Base-by-base conservation (phyloP, 2,888 invertebrate species). In the Troides oblongomaculatus region DNA sequence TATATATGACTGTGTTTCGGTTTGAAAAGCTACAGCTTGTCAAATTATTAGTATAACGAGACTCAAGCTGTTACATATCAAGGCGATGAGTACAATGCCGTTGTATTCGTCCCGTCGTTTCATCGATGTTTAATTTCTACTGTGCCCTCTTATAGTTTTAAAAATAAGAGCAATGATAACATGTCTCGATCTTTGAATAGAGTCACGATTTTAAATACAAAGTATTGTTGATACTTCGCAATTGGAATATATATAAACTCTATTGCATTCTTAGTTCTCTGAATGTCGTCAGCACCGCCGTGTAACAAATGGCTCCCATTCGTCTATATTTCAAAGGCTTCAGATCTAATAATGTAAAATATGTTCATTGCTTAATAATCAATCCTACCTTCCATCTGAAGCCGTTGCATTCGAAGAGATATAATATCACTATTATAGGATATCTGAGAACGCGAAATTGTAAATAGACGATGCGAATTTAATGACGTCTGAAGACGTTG, bases 281-380 rank as follows among this genome's bases (percentile, higher is more conserved):
- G 66, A 25, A 64, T 73, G 73, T 70, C 69, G n/a, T 74, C 66
- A 23, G 72, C 66, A 71, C 81, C 77, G 63, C 36, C 17, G 39
- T 25, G 63, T 78, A 75, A 85, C 76, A 81, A 88, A 89, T 86
- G 81, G 81, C 77, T 75, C 81, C 84, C 86, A 90, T 90, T 81
- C 82, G 79, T 89, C 87, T 82, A 79, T 76, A 84, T 88, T 88
- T 84, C 79, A 72, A 77, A 77, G 84, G 81, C 85, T 84, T 85
- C 84, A 74, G 75, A 78, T 74, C 80, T 90, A 89, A 90, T 85
- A 81, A 82, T 72, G 79, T 89, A 86, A 90, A 87, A 80, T 89
- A 90, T 89, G 80, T 85, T 86, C 82, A 85, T 83, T 83, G 82
- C 83, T 88, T 84, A 84, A 86, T 87, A 87, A 88, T 84, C 81